phyloP scores from a whole-genome alignment of 2,113 vertebrate genomes.

The Desmodus rotundus region DNA sequence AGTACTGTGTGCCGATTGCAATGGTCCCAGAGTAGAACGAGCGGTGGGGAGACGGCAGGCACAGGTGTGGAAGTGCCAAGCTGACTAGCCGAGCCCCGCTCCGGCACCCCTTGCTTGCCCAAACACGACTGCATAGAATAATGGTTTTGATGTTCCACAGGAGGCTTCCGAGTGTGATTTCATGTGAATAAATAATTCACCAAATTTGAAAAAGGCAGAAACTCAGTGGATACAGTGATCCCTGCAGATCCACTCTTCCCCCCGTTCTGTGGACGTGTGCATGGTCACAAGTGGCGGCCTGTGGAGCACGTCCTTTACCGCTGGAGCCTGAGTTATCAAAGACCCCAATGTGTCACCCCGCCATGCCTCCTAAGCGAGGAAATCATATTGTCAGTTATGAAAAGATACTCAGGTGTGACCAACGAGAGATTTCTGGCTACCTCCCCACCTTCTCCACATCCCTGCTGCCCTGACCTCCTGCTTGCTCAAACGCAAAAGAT shows the following conservation, averaged over 20 bases:
- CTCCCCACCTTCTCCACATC: not conserved
- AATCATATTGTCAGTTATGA: not conserved
- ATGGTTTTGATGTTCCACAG: not conserved
- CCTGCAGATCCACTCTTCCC: not conserved
- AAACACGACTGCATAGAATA: not conserved
- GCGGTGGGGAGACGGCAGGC: not conserved
- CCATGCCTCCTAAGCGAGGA: not conserved
- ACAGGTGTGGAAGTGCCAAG: not conserved
- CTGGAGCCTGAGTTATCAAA: not conserved
- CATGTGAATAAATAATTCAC: not conserved
- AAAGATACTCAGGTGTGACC: not conserved
- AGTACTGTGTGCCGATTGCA: not conserved
- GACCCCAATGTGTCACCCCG: not conserved
- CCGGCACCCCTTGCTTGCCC: not conserved
- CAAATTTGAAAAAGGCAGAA: not conserved
- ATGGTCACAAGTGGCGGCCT: not conserved
- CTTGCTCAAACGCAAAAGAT: not conserved
- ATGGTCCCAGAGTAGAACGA: not conserved
- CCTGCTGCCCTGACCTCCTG: not conserved
- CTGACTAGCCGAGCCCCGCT: not conserved
- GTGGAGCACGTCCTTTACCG: not conserved
- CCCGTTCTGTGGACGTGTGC: not conserved
- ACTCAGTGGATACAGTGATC: not conserved
- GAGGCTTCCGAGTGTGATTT: not conserved
- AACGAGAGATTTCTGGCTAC: not conserved